A percentile compares a stretch with the other conserved stretches of the same genome.
Evolutionary conservation across 2,797 vertebrate species (phyloP).

Genomic region (Notamacropus eugenii): DNA sequence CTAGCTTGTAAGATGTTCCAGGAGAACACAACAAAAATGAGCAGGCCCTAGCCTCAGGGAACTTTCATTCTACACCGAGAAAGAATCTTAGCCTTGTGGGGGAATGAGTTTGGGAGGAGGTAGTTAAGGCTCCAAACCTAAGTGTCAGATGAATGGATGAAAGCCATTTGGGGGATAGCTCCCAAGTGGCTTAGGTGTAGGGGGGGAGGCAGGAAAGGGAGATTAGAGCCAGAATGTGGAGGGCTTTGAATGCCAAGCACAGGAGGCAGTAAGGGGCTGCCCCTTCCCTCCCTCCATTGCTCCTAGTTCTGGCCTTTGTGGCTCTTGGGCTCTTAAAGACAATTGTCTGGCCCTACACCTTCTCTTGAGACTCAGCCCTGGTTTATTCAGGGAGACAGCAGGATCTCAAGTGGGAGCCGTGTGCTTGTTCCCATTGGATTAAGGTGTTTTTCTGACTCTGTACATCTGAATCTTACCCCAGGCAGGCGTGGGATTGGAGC

Average conservation of each 20-base stretch:
- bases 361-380: not conserved
- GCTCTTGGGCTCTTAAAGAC: not conserved
- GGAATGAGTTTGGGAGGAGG: no score
- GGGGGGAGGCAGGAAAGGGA: no score
- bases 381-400: not conserved
- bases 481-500: no score
- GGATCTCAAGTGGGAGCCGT: not conserved
- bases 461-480: no score
- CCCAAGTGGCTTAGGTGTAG: no score
- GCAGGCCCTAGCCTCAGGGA: not conserved
- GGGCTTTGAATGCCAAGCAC: no score
- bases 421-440: not conserved
- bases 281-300: not conserved
- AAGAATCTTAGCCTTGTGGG: no score
- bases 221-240: no score
- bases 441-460: no score
- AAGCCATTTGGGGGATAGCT: not conserved
- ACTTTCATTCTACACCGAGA: not conserved
- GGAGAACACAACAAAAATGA: not conserved
- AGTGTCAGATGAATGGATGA: no score
- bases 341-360: not conserved
- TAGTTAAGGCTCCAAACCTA: not conserved
- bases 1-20: fast-evolving
- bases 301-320: not conserved
- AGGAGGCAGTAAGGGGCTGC: no score